These are phyloP conservation scores for Brienomyrus brachyistius DNA, from an alignment of 2,113 vertebrate genomes.

Conservation along the genomic window DNA sequence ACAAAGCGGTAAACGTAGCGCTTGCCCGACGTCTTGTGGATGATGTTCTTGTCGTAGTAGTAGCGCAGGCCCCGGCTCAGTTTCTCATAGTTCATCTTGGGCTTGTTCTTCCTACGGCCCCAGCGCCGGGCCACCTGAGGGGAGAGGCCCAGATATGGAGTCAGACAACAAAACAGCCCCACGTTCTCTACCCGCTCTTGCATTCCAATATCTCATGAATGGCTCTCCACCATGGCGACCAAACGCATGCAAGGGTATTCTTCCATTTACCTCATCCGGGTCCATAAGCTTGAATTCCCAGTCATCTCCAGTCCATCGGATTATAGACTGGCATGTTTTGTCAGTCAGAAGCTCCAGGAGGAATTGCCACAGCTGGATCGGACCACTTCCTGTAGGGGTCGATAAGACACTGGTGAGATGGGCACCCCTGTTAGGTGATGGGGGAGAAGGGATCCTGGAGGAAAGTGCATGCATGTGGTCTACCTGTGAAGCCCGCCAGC, in stretches of 20 bases:
- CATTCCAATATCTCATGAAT: not conserved
- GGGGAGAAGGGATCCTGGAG: not conserved
- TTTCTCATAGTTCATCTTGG: slow-evolving; percentile 92
- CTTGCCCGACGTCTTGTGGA: slow-evolving; percentile 82
- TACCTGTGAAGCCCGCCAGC: slow-evolving; percentile 82
- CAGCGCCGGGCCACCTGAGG: slow-evolving; percentile 75
- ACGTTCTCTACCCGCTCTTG: not conserved
- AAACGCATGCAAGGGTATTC: not conserved
- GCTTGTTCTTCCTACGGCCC: slow-evolving; percentile 83
- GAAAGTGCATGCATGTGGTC: slow-evolving; percentile 25
- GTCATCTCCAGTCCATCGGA: slow-evolving; percentile 83
- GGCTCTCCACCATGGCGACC: not conserved
- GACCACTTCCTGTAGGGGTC: slow-evolving; percentile 68
- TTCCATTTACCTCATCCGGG: slow-evolving; percentile 72
- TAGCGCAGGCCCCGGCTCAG: slow-evolving; percentile 79
- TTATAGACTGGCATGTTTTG: slow-evolving; percentile 76
- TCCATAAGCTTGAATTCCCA: slow-evolving; percentile 87
- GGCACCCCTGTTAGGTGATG: not conserved
- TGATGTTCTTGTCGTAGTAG: slow-evolving; percentile 88
- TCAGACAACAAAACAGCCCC: not conserved
- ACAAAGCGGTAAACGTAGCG: slow-evolving; percentile 86
- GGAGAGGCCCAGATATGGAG: not conserved
- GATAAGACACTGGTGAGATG: not conserved
- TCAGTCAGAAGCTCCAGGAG: slow-evolving; percentile 79
- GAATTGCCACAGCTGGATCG: slow-evolving; percentile 86